Base-by-base conservation (phyloP, 2,797 vertebrate species). In the Danio aesculapii region DNA sequence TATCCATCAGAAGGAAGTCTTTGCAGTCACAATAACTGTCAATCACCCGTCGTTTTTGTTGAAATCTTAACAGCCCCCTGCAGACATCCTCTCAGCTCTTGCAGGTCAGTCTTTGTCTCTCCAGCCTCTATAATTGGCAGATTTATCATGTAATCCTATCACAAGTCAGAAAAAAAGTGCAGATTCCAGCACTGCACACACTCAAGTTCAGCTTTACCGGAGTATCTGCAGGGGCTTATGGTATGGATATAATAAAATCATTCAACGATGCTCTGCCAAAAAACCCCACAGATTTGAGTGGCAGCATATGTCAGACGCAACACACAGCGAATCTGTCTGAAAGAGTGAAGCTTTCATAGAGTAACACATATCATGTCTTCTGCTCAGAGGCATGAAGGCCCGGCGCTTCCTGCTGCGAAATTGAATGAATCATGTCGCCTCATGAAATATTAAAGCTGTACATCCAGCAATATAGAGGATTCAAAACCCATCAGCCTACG, bases 391-490 rank as follows among this genome's bases (percentile, higher is more conserved):
- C 78, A 81, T 81, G 61, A 81, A 81, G 70, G 61, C 70, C 70
- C 43, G 49, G 50, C 0, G 8, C 61, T 66, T 80, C 78, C 78
- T 73, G 61, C 61, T 81, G 78, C 0, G 78, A 81, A 50, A 81
- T 53, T 74, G 78, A 81, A 81, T 80, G 78, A 80, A 66, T 74
- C 69, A 80, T 80, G 78, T 80, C 50, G 2, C 12, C 78, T 80
- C 78, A 74, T 80, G 69, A 80, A 80, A 80, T 80, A 80, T 80
- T 80, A 57, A 80, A 80, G 69, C 61, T 80, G 78, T 66, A 80
- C 78, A 80, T 73, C 59, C 43, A 80, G 61, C 61, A 80, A 80
- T 73, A 80, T 80, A 80, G 61, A 80, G 61, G 70, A 66, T 66
- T 74, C 61, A 58, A 74, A 73, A 81, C 66, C 78, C 78, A 81